Conservation (phyloP, 2,797 vertebrate genomes). For the Myotis myotis region DNA sequence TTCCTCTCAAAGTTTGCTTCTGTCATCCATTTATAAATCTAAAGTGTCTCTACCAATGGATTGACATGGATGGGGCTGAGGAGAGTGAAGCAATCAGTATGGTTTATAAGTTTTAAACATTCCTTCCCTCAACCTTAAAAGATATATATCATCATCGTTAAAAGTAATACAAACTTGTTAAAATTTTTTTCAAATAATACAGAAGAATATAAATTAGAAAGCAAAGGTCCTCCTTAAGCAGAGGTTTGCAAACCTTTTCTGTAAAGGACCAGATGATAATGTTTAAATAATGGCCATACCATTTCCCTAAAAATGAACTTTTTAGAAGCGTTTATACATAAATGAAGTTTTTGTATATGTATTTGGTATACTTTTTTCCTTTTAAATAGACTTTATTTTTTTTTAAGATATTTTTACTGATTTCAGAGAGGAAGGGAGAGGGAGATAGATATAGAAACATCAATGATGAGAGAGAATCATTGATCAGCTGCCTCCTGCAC, state of each 20-base stretch:
- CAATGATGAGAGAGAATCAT: too few relatives aligned
- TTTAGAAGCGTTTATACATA: background rate
- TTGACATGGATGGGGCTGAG: background rate
- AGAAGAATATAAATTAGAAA: constrained; percentile 23
- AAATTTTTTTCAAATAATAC: background rate
- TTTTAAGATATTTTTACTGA: background rate
- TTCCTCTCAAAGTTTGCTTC: background rate
- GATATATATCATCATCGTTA: background rate
- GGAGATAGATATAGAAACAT: too few relatives aligned
- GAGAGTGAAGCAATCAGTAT: background rate
- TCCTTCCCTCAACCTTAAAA: background rate
- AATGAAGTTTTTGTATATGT: background rate
- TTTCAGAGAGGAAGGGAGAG: too few relatives aligned
- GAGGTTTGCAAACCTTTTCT: background rate
- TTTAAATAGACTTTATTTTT: background rate
- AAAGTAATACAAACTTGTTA: background rate
- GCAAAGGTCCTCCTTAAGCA: background rate
- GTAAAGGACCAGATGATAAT: background rate
- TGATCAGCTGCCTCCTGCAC: too few relatives aligned
- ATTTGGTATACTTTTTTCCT: background rate
- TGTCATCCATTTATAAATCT: background rate
- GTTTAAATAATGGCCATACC: constrained; percentile 1
- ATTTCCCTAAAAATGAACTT: constrained; percentile 11
- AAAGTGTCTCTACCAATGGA: background rate
- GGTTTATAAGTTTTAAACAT: background rate